Evolutionary conservation across 2,888 invertebrate species (phyloP), one percentile per base, ranked within the genome.

Genomic region (Periphyllus acericola): DNA sequence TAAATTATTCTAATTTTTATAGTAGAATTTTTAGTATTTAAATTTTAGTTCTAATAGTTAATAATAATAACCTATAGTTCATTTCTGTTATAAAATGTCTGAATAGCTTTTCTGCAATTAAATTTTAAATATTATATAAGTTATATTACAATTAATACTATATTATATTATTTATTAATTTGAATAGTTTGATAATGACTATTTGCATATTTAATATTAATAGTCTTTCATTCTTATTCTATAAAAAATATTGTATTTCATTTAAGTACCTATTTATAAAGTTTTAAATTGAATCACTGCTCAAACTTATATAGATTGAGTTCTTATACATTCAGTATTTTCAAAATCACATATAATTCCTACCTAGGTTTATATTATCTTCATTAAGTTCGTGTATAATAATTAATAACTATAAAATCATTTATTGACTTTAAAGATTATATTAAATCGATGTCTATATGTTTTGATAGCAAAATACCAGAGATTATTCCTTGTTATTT

Each of bases 401-500:
- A 25, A 60, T 60, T 60, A 4, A 4, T 17, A 55, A 19, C 14
- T 19, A 9, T 55, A 55, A 19, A 14, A 4, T 17, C 19, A 60
- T 71, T 71, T 71, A 71, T 71, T 32, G 3, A 71, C 29, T n/a
- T 80, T 8, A 80, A 66, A 36, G 11, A 17, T 79, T 2, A 5
- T 66, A 55, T 79, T 68, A 14, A 6, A 11, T 55, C 29, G 29
- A 29, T 46, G n/a, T 29, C 19, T 17, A 80, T 25, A 80, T 17
- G n/a, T 40, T 40, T n/a, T 66, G 19, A n/a, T 80, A 66, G 0
- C 29, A 40, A 80, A 29, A 80, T 66, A 80, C 36, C 17, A 66
- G 34, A 55, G 72, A 55, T 4, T 25, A 71, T 21, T 82, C 25
- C 21, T 83, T 32, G 52, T 66, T 75, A 75, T 83, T 83, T 66